Conservation (phyloP, 1,140 invertebrate species). For the Scaptomyza hsui region DNA sequence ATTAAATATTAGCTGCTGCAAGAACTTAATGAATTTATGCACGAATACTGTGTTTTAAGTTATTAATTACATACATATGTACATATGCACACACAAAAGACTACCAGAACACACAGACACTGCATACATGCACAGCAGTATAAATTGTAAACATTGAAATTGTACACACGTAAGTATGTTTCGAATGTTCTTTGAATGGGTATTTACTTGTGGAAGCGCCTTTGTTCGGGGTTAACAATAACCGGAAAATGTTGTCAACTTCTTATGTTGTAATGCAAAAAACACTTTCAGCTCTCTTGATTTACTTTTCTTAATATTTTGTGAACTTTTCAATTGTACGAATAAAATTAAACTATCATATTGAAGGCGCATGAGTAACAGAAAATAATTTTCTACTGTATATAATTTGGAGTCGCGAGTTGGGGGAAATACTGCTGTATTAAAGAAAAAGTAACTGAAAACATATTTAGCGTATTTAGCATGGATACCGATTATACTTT, state of each 20-base stretch:
- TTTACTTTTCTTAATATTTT: constrained; percentile 56
- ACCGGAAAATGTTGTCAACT: constrained; percentile 29
- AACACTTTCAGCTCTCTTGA: constrained; percentile 19
- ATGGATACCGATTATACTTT: constrained; percentile 74
- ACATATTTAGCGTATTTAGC: constrained; percentile 63
- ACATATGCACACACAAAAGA: constrained; percentile 3
- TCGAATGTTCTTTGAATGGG: constrained; percentile 28
- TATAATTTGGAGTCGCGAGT: constrained; percentile 80
- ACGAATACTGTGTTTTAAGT: background rate
- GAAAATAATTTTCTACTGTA: constrained; percentile 83
- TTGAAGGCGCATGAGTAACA: constrained; percentile 83
- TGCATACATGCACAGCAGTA: background rate
- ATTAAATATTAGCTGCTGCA: background rate
- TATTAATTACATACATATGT: background rate
- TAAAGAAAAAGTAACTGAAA: constrained; percentile 79
- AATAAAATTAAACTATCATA: constrained; percentile 83
- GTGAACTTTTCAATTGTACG: constrained; percentile 84
- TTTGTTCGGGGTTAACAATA: constrained; percentile 50
- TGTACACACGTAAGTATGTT: background rate
- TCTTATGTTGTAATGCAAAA: constrained; percentile 38
- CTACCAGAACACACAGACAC: background rate
- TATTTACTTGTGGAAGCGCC: constrained; percentile 70
- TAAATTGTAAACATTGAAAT: constrained; percentile 2
- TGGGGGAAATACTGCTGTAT: constrained; percentile 78
- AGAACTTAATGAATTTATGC: background rate